A percentile compares a stretch with the other conserved stretches of the same genome.
These are phyloP conservation scores for Diadumene lineata DNA, from an alignment of 92 coral and sea anemone species.

Conservation along the genomic window DNA sequence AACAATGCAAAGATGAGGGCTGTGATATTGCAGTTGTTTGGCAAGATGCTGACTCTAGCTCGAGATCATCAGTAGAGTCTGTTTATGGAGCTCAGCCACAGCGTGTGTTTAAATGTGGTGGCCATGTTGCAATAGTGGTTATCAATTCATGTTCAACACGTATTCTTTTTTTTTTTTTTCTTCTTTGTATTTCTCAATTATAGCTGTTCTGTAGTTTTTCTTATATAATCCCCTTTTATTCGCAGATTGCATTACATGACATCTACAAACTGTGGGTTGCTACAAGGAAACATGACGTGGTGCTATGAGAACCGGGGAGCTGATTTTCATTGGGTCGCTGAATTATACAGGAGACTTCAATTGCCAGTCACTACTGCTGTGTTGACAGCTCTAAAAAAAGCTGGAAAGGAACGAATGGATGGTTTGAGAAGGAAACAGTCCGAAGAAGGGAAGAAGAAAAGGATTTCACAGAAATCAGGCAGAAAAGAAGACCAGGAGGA, in stretches of 20 bases:
- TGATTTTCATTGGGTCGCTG: slow-evolving; percentile 53
- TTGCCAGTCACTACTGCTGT: slow-evolving; percentile 59
- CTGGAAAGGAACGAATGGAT: slow-evolving; percentile 6
- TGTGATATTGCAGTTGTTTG: slow-evolving; percentile 45
- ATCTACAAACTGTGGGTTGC: slow-evolving; percentile 56
- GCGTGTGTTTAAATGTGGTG: slow-evolving; percentile 47
- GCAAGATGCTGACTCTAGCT: slow-evolving; percentile 52
- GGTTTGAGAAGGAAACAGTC: slow-evolving; percentile 6
- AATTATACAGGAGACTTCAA: slow-evolving; percentile 47
- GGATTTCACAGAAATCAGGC: slow-evolving; percentile 37
- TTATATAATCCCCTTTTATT: not conserved
- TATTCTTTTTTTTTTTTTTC: too few species aligned
- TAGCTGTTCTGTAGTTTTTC: not conserved
- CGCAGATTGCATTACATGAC: slow-evolving; percentile 63
- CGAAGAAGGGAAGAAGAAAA: slow-evolving; percentile 15
- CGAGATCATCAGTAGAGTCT: not conserved
- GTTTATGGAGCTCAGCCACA: slow-evolving; percentile 8
- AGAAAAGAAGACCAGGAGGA: slow-evolving; percentile 54
- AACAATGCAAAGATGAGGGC: slow-evolving; percentile 39
- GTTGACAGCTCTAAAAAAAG: slow-evolving; percentile 41
- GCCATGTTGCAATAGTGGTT: slow-evolving; percentile 44
- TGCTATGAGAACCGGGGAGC: slow-evolving; percentile 31
- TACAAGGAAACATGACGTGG: slow-evolving; percentile 66
- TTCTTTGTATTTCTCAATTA: not conserved
- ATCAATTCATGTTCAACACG: too few species aligned